These are phyloP conservation scores for Puffinus mauretanicus DNA, from an alignment of 2,113 vertebrate species.

Conservation along the genomic window DNA sequence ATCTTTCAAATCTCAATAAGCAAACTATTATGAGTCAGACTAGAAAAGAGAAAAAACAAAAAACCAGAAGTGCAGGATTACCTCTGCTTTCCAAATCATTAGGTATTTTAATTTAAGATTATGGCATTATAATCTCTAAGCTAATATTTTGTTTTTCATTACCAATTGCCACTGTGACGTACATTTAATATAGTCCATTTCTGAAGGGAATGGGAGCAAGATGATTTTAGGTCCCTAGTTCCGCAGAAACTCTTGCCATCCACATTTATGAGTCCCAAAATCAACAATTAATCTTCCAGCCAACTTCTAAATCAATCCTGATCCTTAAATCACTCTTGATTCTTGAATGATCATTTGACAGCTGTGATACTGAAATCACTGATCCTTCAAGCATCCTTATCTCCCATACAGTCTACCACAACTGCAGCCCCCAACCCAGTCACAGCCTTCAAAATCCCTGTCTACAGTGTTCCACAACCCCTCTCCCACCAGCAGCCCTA, in stretches of 20 bases:
- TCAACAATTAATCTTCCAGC: background rate
- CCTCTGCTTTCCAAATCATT: background rate
- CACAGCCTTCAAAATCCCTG: background rate
- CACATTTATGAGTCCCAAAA: background rate
- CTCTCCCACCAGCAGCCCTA: background rate
- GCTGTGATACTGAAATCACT: background rate
- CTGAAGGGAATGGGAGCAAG: background rate
- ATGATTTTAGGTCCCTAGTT: background rate
- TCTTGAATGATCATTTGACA: background rate
- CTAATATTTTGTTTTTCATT: background rate
- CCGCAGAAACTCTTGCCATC: background rate
- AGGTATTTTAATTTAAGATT: constrained; percentile 1
- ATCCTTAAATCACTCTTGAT: background rate
- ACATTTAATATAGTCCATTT: background rate
- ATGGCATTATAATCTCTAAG: background rate
- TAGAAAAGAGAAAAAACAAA: background rate
- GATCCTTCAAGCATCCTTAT: background rate
- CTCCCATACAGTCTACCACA: background rate
- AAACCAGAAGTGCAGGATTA: background rate
- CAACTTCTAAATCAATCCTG: background rate
- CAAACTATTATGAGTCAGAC: background rate
- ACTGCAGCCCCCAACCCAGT: background rate
- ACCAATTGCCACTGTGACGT: background rate
- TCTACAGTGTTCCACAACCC: too few species aligned
- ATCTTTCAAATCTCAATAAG: background rate